Base-by-base conservation (phyloP, 2,797 vertebrate genomes). In the Periophthalmus magnuspinnatus region DNA sequence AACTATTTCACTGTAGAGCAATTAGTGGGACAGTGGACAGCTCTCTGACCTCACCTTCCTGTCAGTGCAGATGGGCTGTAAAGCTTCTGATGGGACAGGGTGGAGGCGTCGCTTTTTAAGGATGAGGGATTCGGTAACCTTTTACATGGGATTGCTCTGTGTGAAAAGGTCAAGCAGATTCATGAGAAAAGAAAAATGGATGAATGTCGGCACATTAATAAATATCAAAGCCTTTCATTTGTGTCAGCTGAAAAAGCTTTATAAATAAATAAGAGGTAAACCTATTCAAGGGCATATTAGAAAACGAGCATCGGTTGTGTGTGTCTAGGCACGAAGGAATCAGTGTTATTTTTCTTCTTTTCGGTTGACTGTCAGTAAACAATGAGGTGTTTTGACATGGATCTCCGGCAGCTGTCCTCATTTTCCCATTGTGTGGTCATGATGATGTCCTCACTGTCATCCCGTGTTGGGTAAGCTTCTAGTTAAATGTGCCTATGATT, bases 141-240 rank as follows among this genome's bases (percentile, higher is more conserved):
- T 91, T 92, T 74, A 77, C 82, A 48, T 68, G 58, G 72, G 80
- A 83, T 85, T 69, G 64, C 80, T 54, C 11, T 59, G 79, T 86
- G 79, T 38, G 57, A 70, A 85, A 90, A 90, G 90, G 91, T 91
- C 89, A 91, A 92, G 91, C 81, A 91, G 84, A 91, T 92, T 89
- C 89, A 91, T 89, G 89, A 85, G 84, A 82, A 84, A 88, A 82
- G 75, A n/a, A 68, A 64, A 17, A 67, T 64, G 83, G 85, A 86
- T 81, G 83, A 79, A 86, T 83, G 86, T 88, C 78, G 71, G 68
- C 55, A 67, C 33, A 71, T 82, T 86, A 85, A 91, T 84, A 80
- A 90, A 71, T 60, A 63, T 67, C 57, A 52, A 72, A 75, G 78
- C 38, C 74, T 73, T 66, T 75, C 56, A 68, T 69, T 67, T 60